Percentiles rank a stretch among this genome's conserved stretches.
phyloP scores from a whole-genome alignment of 2,113 vertebrate species.

The Lepidothrix coronata region DNA sequence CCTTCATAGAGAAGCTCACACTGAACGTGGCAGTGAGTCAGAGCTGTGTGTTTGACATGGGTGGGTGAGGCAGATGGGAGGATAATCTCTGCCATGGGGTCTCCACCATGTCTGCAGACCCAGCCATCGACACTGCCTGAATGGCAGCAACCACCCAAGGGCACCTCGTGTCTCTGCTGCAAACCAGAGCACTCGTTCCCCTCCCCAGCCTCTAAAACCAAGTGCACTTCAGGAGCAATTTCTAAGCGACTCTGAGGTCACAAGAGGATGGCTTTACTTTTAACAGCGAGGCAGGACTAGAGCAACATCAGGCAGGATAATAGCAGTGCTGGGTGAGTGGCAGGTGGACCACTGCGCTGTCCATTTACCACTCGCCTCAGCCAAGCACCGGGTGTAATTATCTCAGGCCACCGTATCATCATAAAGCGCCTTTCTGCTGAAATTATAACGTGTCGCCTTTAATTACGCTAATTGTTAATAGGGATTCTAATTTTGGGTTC shows the following conservation, averaged over 20 bases:
- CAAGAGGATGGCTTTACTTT: neutral
- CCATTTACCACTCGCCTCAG: neutral
- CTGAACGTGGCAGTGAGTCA: fast-evolving
- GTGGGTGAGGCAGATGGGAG: neutral
- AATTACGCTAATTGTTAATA: conserved; percentile 5
- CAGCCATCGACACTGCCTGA: fast-evolving
- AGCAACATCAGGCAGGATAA: neutral
- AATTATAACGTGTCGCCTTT: conserved; percentile 4
- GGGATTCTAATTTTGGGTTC: conserved; percentile 31
- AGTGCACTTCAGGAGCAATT: neutral
- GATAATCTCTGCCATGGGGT: neutral
- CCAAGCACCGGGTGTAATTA: neutral
- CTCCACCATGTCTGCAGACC: neutral
- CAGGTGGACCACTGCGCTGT: neutral
- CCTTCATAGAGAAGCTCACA: neutral
- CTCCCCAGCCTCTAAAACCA: neutral
- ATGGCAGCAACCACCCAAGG: fast-evolving
- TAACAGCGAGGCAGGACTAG: neutral
- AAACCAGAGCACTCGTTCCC: fast-evolving
- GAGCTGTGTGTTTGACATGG: fast-evolving
- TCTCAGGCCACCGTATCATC: neutral
- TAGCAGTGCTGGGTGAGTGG: neutral
- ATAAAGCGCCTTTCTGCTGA: neutral
- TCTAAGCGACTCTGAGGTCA: neutral
- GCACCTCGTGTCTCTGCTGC: fast-evolving